phyloP scores from a whole-genome alignment of 2,888 invertebrate genomes.

The Apomyelois bistriatella region DNA sequence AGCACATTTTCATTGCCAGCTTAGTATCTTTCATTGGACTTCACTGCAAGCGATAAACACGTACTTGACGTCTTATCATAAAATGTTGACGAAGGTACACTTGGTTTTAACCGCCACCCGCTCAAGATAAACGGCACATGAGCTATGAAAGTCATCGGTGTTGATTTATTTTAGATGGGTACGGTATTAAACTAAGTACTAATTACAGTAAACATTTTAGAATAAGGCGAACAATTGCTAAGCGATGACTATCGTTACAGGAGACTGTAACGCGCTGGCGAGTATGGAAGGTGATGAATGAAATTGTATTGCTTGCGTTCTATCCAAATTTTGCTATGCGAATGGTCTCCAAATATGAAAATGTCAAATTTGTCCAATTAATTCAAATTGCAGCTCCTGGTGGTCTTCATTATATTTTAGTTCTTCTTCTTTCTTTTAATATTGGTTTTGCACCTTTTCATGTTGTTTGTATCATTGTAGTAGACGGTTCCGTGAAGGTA shows the following conservation, averaged over 20 bases:
- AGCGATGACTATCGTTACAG: conserved; percentile 29
- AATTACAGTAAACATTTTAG: neutral
- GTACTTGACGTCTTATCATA: neutral
- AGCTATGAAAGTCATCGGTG: neutral
- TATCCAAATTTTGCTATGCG: conserved; percentile 34
- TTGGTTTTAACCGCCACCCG: neutral
- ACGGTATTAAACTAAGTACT: neutral
- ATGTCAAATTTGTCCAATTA: neutral
- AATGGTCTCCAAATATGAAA: conserved; percentile 28
- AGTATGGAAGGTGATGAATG: conserved; percentile 63
- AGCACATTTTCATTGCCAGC: neutral
- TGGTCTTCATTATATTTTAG: conserved; percentile 2
- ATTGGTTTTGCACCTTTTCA: conserved; percentile 18
- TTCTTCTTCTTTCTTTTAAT: conserved; percentile 22
- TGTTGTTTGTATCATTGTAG: conserved; percentile 9
- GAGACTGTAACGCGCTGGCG: conserved; percentile 54
- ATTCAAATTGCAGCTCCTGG: neutral
- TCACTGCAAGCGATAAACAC: conserved; percentile 46
- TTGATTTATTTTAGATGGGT: neutral
- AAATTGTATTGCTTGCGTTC: conserved; percentile 51
- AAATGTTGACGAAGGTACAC: neutral
- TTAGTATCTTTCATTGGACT: conserved; percentile 25
- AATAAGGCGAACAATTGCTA: conserved; percentile 1
- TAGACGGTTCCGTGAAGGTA: conserved; percentile 17
- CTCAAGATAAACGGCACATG: neutral